phyloP scores from a whole-genome alignment of 1,140 invertebrate species.

The Diabrotica virgifera region DNA sequence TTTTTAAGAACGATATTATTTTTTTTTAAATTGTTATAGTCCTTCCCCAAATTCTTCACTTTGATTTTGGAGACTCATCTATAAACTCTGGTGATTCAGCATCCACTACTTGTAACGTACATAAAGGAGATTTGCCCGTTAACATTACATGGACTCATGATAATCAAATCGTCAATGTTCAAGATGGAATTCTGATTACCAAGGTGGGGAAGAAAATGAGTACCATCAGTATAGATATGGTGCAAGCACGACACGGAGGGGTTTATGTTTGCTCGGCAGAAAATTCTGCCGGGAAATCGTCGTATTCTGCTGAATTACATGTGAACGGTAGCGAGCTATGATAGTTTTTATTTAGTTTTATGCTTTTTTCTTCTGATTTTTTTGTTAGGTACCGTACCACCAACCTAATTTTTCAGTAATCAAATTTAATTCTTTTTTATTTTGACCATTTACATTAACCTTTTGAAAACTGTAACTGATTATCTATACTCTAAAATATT shows the following conservation, averaged over 20 bases:
- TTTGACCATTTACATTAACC: no score
- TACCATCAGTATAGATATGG: conserved; percentile 67
- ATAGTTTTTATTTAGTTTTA: no score
- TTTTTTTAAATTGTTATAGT: conserved; percentile 49
- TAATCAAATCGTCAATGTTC: conserved; percentile 48
- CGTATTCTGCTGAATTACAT: conserved; percentile 57
- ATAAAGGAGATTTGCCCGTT: conserved; percentile 67
- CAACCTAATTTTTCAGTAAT: no score
- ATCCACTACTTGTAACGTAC: conserved; percentile 59
- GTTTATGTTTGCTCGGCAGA: conserved; percentile 70
- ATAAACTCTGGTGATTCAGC: conserved; percentile 64
- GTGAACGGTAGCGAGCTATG: conserved; percentile 54
- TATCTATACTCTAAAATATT: no score
- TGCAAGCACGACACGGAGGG: conserved; percentile 66
- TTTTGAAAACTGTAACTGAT: no score
- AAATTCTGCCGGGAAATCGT: conserved; percentile 62
- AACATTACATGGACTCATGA: conserved; percentile 58
- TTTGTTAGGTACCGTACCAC: no score
- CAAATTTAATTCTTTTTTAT: no score
- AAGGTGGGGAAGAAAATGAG: conserved; percentile 72
- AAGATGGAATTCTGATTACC: conserved; percentile 67
- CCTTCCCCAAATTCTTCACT: conserved; percentile 64
- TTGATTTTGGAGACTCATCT: conserved; percentile 62
- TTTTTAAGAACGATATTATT: no score
- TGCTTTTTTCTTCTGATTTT: no score